Evolutionary conservation across 1,140 invertebrate species (phyloP).

Genomic region (Nasonia giraulti): DNA sequence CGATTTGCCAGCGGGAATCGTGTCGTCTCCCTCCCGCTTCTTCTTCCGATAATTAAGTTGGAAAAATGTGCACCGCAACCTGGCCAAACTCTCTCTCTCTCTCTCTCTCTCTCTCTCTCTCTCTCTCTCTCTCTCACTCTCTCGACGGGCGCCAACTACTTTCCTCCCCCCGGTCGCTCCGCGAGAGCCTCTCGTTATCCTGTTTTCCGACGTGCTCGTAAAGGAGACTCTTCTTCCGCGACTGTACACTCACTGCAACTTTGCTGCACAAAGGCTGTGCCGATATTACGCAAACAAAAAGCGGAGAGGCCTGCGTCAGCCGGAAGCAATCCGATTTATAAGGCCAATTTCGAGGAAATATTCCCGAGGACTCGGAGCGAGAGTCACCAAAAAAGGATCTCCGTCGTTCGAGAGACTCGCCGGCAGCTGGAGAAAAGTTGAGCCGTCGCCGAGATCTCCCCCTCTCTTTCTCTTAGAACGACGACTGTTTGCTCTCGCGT

Average conservation of each 20-base stretch:
- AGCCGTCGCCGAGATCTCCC: background rate
- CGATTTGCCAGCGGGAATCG: conserved; percentile 43
- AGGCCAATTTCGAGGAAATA: background rate
- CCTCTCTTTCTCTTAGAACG: background rate
- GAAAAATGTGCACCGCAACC: conserved; percentile 64
- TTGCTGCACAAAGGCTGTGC: no score
- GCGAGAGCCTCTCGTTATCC: conserved; percentile 18
- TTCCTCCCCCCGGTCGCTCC: conserved; percentile 27
- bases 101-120: no score
- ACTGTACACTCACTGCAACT: no score
- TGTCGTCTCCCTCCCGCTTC: conserved; percentile 48
- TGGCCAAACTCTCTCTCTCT: conserved; percentile 52
- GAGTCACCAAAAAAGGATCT: background rate
- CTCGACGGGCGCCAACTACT: conserved; percentile 54
- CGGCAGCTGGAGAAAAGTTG: background rate
- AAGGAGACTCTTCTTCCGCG: background rate
- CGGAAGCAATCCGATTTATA: background rate
- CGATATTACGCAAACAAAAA: background rate
- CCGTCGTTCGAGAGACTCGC: background rate
- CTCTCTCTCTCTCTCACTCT: background rate
- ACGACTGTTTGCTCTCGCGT: no score
- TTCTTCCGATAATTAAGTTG: conserved; percentile 68
- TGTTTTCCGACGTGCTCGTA: background rate
- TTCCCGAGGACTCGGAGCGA: background rate
- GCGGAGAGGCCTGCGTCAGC: background rate